These are phyloP conservation scores for Scaptomyza hsui DNA, from an alignment of 1,140 invertebrate species.

Conservation along the genomic window DNA sequence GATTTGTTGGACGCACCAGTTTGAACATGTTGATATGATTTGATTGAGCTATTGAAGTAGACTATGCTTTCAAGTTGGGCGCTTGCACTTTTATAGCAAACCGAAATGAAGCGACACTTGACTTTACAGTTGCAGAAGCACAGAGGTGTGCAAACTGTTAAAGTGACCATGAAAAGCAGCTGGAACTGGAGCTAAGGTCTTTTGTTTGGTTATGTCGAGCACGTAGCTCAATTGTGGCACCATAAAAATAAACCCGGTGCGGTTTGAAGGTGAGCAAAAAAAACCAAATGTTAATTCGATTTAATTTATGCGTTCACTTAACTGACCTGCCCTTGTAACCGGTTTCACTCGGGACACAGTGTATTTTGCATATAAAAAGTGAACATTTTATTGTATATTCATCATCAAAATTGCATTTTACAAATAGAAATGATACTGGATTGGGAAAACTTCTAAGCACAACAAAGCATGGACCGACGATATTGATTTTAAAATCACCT, in stretches of 20 bases:
- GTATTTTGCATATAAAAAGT: no score
- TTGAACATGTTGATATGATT: conserved; percentile 78
- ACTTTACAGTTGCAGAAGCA: no score
- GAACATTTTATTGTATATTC: no score
- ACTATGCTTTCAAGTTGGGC: conserved; percentile 40
- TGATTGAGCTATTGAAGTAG: conserved; percentile 59
- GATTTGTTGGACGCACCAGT: conserved; percentile 52
- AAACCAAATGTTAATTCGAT: conserved; percentile 1
- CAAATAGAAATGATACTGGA: no score
- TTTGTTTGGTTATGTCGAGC: conserved; percentile 36
- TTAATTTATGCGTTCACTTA: conserved; percentile 5
- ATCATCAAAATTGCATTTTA: no score
- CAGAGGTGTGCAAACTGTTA: conserved; percentile 34
- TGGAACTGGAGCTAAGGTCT: conserved; percentile 6
- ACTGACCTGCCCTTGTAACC: conserved; percentile 20
- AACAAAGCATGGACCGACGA: no score
- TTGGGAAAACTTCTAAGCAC: no score
- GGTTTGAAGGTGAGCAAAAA: conserved; percentile 45
- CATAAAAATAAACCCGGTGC: conserved; percentile 54
- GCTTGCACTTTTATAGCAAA: conserved; percentile 61
- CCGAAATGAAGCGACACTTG: conserved; percentile 11
- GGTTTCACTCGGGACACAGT: no score
- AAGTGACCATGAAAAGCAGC: conserved; percentile 52
- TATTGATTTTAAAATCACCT: no score
- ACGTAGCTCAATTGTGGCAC: conserved; percentile 48